These are phyloP conservation scores for Drosophila fungiperda DNA, from an alignment of 2,888 invertebrate species.

Conservation along the genomic window DNA sequence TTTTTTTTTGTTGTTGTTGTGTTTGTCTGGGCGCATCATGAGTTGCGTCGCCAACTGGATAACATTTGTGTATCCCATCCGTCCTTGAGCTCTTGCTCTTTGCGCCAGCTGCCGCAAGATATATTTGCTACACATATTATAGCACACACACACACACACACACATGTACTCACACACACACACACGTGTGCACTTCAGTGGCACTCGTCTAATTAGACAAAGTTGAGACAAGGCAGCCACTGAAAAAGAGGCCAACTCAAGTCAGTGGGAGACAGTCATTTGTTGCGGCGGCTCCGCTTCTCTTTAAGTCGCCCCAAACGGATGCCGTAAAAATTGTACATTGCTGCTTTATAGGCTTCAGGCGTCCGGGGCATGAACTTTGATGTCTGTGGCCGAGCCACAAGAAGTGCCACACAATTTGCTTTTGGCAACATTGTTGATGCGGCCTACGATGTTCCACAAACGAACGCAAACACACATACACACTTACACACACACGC, in stretches of 20 bases:
- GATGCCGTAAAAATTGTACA: constrained; percentile 33
- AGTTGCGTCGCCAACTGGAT: constrained; percentile 63
- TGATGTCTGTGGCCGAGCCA: constrained; percentile 66
- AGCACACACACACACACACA: constrained; percentile 1
- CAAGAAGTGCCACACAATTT: constrained; percentile 75
- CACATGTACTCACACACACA: neutral
- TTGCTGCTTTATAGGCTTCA: constrained; percentile 16
- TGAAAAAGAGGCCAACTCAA: constrained; percentile 45
- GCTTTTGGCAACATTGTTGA: constrained; percentile 76
- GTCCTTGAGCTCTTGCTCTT: constrained; percentile 43
- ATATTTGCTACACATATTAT: constrained; percentile 18
- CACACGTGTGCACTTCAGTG: constrained; percentile 63
- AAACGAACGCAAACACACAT: constrained; percentile 28
- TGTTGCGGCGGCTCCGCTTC: constrained; percentile 35
- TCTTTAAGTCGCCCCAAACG: constrained; percentile 68
- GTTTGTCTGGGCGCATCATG: constrained; percentile 55
- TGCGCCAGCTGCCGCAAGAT: constrained; percentile 42
- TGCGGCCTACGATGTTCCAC: constrained; percentile 57
- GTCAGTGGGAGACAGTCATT: constrained; percentile 48
- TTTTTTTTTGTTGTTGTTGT: constrained; percentile 46
- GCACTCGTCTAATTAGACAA: constrained; percentile 80
- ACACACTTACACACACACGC: neutral
- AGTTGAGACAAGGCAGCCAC: constrained; percentile 61
- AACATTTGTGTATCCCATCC: constrained; percentile 51
- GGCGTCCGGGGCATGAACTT: constrained; percentile 49